Evolutionary conservation across 2,113 vertebrate species (phyloP).

Genomic region (Ptilonorhynchus violaceus): DNA sequence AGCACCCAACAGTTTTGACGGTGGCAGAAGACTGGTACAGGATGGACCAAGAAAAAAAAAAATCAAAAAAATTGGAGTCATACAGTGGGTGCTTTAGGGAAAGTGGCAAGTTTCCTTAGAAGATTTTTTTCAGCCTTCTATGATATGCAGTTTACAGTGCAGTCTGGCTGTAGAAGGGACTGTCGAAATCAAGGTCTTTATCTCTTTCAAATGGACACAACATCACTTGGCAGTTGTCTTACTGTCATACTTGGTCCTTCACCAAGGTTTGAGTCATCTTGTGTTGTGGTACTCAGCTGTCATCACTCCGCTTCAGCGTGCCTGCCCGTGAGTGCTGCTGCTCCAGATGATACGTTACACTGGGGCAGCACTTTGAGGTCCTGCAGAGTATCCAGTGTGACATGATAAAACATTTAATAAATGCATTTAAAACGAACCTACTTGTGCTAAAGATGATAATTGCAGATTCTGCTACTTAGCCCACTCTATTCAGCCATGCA

Average conservation of each 20-base stretch:
- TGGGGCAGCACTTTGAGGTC: not conserved
- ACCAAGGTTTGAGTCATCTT: not conserved
- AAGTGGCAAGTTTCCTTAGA: not conserved
- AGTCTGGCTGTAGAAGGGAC: not conserved
- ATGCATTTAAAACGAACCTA: not conserved
- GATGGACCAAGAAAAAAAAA: not conserved
- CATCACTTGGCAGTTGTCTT: not conserved
- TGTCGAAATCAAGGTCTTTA: conserved; percentile 1
- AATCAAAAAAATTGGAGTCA: not conserved
- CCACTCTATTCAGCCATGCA: not conserved
- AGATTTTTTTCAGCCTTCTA: not conserved
- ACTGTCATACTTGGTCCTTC: not conserved
- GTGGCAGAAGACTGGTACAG: not conserved
- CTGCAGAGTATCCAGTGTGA: not conserved
- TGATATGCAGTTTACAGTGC: not conserved
- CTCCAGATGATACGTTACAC: not conserved
- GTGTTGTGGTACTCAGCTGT: not conserved
- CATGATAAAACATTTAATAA: not conserved
- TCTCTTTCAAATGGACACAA: not conserved
- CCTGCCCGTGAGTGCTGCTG: not conserved
- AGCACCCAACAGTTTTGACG: not conserved
- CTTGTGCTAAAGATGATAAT: not conserved
- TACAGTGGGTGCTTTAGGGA: not conserved
- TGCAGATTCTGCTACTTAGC: not conserved
- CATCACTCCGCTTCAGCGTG: not conserved